These are phyloP conservation scores for Drosophila dives DNA, from an alignment of 2,888 invertebrate species.

Conservation along the genomic window DNA sequence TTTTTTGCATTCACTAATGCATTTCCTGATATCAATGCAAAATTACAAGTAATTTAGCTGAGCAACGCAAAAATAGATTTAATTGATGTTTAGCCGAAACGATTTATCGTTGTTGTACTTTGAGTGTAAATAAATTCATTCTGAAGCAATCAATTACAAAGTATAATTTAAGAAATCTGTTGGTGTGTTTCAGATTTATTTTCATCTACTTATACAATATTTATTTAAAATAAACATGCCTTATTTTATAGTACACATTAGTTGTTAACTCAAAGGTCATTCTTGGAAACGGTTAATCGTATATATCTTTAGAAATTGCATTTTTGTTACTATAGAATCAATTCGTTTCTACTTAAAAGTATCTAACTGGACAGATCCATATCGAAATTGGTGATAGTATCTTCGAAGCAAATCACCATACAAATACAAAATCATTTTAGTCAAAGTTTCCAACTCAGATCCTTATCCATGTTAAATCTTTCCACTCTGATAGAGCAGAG, in stretches of 20 bases:
- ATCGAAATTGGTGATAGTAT: background rate
- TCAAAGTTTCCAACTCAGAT: background rate
- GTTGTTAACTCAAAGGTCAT: background rate
- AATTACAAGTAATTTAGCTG: background rate
- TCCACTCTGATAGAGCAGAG: background rate
- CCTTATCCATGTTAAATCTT: background rate
- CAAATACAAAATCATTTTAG: background rate
- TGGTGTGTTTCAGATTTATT: too few species aligned
- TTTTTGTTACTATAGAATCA: background rate
- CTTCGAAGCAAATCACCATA: background rate
- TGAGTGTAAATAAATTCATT: background rate
- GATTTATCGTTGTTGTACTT: background rate
- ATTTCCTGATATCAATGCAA: conserved; percentile 53
- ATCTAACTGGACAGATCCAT: too few species aligned
- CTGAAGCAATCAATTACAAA: background rate
- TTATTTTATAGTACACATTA: background rate
- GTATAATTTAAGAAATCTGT: background rate
- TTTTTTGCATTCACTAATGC: conserved; percentile 34
- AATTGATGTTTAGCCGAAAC: conserved; percentile 2
- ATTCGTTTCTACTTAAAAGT: too few species aligned
- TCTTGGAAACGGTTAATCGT: background rate
- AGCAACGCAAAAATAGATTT: background rate
- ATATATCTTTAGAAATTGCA: background rate
- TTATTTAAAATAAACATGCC: background rate
- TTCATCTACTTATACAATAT: too few species aligned